A percentile compares a stretch with the other conserved stretches of the same genome.
Conservation (phyloP, 2,888 invertebrate species). For the Dichetophora obliterata region DNA sequence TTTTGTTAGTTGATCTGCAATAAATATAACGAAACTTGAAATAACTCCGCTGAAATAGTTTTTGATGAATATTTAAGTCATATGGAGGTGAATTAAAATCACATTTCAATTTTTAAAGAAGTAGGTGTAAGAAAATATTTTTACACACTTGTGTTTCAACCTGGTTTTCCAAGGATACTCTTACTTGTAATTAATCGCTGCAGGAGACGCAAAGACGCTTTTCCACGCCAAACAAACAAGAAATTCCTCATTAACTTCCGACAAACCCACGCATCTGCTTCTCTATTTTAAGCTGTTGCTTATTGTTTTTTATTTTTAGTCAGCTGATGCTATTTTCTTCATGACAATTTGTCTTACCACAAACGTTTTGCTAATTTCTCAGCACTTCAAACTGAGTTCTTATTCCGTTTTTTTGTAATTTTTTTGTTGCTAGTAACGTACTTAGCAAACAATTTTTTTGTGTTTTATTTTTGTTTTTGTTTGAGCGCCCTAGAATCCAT, state of each 20-base stretch:
- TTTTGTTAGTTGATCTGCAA: too few relatives aligned
- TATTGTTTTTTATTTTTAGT: neutral
- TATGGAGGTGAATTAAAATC: too few relatives aligned
- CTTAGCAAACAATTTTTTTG: neutral
- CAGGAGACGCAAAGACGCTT: neutral
- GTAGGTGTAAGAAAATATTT: too few relatives aligned
- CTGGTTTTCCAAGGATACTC: too few relatives aligned
- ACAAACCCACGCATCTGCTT: neutral
- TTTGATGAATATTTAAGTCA: too few relatives aligned
- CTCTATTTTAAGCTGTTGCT: too few relatives aligned
- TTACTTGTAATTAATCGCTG: too few relatives aligned
- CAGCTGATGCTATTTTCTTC: neutral
- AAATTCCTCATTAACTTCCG: constrained; percentile 4
- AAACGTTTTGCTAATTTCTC: neutral
- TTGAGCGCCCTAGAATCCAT: constrained; percentile 1
- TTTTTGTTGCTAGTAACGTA: too few relatives aligned
- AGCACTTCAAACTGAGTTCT: neutral
- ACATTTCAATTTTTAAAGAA: too few relatives aligned
- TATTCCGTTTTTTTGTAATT: neutral
- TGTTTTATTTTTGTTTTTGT: neutral
- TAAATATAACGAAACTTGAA: too few relatives aligned
- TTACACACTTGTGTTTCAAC: too few relatives aligned
- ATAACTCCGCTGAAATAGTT: too few relatives aligned
- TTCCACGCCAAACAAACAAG: neutral
- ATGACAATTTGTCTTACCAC: neutral